These are phyloP conservation scores for Ips nitidus DNA, from an alignment of 1,140 invertebrate genomes.

Conservation along the genomic window DNA sequence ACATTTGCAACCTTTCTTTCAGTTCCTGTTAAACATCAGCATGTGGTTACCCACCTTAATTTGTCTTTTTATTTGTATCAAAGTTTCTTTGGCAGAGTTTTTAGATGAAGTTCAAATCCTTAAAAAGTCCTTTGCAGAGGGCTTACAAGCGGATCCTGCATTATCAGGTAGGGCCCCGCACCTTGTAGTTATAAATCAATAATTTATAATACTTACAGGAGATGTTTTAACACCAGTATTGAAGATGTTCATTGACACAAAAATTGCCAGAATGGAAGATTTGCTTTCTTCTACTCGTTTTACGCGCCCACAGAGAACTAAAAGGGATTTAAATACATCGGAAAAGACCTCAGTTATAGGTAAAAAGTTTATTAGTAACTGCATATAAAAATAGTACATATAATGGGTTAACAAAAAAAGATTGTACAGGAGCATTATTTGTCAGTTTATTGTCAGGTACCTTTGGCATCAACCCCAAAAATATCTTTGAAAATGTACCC, in stretches of 20 bases:
- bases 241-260: too few species aligned
- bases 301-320: too few species aligned
- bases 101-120: conserved; percentile 19
- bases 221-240: too few species aligned
- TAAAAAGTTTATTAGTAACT: too few species aligned
- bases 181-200: background rate
- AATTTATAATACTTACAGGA: too few species aligned
- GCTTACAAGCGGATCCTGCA: conserved; percentile 41
- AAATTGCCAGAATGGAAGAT: too few species aligned
- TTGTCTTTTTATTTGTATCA: conserved; percentile 6
- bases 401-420: conserved; percentile 2
- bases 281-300: too few species aligned
- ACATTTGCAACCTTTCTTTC: background rate
- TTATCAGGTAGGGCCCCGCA: conserved; percentile 33
- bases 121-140: conserved; percentile 30
- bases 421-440: background rate
- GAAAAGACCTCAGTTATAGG: too few species aligned
- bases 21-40: background rate
- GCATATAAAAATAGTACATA: background rate
- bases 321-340: too few species aligned
- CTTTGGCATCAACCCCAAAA: conserved; percentile 67
- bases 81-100: background rate
- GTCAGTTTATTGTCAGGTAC: background rate
- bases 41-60: conserved; percentile 13
- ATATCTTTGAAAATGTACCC: conserved; percentile 73